Evolutionary conservation across 2,113 vertebrate genomes (phyloP), one percentile per base, ranked within the genome.

Genomic region (Pseudolaguvia tuberculata): DNA sequence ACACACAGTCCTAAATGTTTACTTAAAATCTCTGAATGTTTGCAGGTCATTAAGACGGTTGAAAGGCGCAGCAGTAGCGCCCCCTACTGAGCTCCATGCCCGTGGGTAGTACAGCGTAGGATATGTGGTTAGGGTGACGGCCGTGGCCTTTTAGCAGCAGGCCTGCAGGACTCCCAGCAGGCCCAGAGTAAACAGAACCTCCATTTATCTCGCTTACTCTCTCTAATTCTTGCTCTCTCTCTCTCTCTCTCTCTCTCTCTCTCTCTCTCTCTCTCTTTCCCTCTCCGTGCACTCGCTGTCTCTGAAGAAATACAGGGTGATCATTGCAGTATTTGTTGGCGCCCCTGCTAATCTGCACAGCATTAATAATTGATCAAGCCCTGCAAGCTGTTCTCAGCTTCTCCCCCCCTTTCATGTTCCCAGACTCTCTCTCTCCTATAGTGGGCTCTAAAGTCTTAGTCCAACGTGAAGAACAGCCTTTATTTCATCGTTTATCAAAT

Each of bases 351-450:
- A 92, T 91, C 88, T 91, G 87, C 86, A 89, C 86, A 78, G 66
- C 82, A 84, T 91, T 88, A 91, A 92, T 91, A 90, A 91, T 89
- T 88, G 85, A 92, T 89, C 85, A 82, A 83, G 82, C 83, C 76
- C 82, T 70, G 83, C 80, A 81, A 84, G 65, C 80, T 80, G 83
- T 59, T 25, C 80, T 86, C 82, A 35, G 70, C 25, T 72, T 75
- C 51, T 75, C 76, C 66, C 47, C 79, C 50, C n/a, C n/a, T n/a
- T 81, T n/a, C 77, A 74, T 79, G 86, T 77, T 83, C 70, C 21
- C 39, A 78, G 80, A 78, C 79, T 76, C 79, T 82, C n/a, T n/a
- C 77, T 58, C 63, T 78, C n/a, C 35, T 17, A 25, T 35, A 39
- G 35, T 17, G n/a, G 56, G 42, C 23, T 52, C 55, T 12, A 53